Conservation (phyloP, 2,113 vertebrate species). For the rat (Rattus norvegicus) region GRCr8 NC_086028.1:63264001-63264500, state of each 20-base stretch:
- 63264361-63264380: too few relatives aligned
- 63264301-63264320: too few relatives aligned
- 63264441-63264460: not conserved
- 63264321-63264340: too few relatives aligned
- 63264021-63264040: not conserved
- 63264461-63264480: not conserved
- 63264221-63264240: not conserved
- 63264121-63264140: not conserved
- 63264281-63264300: too few relatives aligned
- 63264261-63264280: not conserved
- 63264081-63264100: not conserved
- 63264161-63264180: not conserved
- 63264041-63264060: not conserved
- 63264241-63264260: not conserved
- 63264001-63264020: slow-evolving; percentile 60
- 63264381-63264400: too few relatives aligned
- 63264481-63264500: not conserved
- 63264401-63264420: too few relatives aligned
- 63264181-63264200: not conserved
- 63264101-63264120: not conserved
- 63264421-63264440: too few relatives aligned
- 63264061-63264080: not conserved
- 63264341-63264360: too few relatives aligned
- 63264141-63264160: not conserved
- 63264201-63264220: not conserved